Evolutionary conservation across 2,888 invertebrate species (phyloP).

Genomic region (Cloeon dipterum): DNA sequence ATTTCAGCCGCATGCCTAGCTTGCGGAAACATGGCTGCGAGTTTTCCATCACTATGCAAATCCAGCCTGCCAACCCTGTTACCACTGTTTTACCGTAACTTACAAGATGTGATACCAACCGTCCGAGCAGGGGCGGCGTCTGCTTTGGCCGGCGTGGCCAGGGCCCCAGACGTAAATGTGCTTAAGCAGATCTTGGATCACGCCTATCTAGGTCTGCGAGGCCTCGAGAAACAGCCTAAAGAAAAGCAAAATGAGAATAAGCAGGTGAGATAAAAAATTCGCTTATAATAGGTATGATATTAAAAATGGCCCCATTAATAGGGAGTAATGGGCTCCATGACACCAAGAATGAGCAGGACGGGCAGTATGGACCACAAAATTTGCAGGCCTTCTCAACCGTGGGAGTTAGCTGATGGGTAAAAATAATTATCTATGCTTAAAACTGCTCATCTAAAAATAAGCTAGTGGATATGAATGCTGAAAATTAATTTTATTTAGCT

Average conservation of each 20-base stretch:
- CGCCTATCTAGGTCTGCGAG: slow-evolving; percentile 20
- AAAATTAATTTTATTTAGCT: no score
- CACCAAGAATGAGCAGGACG: slow-evolving; percentile 24
- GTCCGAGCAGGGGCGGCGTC: slow-evolving; percentile 29
- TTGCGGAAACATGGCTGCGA: slow-evolving; percentile 24
- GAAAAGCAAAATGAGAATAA: slow-evolving; percentile 8
- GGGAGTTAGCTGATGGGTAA: slow-evolving; percentile 29
- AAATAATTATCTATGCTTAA: no score
- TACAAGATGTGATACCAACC: slow-evolving; percentile 25
- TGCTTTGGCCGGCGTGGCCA: slow-evolving; percentile 21
- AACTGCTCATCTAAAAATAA: no score
- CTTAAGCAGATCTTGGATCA: slow-evolving; percentile 16
- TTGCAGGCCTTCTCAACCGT: slow-evolving; percentile 22
- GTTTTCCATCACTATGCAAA: slow-evolving; percentile 23
- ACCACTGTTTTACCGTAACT: slow-evolving; percentile 19
- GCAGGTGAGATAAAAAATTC: background rate
- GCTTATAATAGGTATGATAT: background rate
- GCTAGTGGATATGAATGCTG: no score
- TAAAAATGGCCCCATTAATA: background rate
- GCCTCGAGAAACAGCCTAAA: slow-evolving; percentile 19
- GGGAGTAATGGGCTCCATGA: slow-evolving; percentile 22
- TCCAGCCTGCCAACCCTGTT: slow-evolving; percentile 17
- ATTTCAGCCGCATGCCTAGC: slow-evolving; percentile 25
- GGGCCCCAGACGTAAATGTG: slow-evolving; percentile 17
- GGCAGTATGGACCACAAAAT: slow-evolving; percentile 20